Percentiles rank a stretch among this genome's conserved stretches.
phyloP scores from a whole-genome alignment of 2,797 vertebrate genomes.

The Oreochromis mossambicus region DNA sequence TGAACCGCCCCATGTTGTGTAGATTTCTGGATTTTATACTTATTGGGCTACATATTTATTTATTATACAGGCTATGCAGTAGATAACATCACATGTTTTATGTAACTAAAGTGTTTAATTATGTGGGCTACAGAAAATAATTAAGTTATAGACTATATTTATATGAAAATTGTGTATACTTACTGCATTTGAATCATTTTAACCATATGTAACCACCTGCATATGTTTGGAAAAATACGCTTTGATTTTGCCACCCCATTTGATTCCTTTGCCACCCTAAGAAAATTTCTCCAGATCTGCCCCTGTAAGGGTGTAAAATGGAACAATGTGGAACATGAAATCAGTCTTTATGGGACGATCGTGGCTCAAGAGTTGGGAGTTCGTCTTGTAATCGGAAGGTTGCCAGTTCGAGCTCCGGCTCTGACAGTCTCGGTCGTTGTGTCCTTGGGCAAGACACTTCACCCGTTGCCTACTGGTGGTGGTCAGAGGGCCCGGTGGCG shows the following conservation, averaged over 20 bases:
- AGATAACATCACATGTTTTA: no score
- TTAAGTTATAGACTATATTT: neutral
- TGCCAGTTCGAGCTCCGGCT: fast-evolving
- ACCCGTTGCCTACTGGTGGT: no score
- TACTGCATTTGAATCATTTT: no score
- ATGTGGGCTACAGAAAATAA: neutral
- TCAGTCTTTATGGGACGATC: fast-evolving
- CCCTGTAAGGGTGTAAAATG: neutral
- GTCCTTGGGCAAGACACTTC: no score
- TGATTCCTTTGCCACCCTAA: neutral
- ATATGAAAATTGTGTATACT: fast-evolving
- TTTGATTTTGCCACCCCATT: fast-evolving
- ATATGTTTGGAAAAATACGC: no score
- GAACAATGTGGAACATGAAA: neutral
- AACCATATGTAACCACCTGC: no score
- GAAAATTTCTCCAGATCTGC: fast-evolving
- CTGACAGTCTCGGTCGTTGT: fast-evolving
- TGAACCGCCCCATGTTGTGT: neutral
- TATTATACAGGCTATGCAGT: no score
- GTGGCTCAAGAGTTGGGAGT: fast-evolving
- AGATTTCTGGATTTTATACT: neutral
- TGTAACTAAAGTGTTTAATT: neutral
- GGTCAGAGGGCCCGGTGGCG: no score
- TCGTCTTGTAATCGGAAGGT: fast-evolving
- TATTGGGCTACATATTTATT: neutral